Conservation (phyloP, 2,113 vertebrate genomes). For the Bettongia penicillata region DNA sequence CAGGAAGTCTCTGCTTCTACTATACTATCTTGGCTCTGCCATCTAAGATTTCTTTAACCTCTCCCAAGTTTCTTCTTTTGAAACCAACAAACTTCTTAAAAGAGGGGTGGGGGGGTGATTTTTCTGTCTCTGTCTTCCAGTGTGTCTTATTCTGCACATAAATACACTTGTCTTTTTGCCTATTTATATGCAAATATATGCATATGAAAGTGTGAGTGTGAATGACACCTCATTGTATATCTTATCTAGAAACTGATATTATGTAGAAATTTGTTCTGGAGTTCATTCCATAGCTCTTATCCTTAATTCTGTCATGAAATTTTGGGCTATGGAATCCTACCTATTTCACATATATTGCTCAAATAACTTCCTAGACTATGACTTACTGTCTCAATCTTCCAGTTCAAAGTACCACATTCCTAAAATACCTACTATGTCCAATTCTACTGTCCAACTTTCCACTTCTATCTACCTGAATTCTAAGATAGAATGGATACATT, state of each 20-base stretch:
- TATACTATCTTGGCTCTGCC: too few species aligned
- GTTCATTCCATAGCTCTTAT: not conserved
- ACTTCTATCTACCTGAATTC: not conserved
- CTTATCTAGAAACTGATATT: not conserved
- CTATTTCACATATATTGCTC: too few species aligned
- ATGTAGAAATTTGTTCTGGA: not conserved
- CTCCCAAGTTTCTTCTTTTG: not conserved
- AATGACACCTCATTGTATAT: not conserved
- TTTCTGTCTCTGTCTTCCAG: not conserved
- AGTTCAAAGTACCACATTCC: not conserved
- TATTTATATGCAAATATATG: not conserved
- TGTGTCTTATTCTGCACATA: not conserved
- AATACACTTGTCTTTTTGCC: not conserved
- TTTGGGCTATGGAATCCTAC: too few species aligned
- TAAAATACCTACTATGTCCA: too few species aligned
- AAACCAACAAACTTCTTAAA: not conserved
- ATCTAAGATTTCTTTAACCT: not conserved
- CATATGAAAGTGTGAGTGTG: not conserved
- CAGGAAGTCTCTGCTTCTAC: too few species aligned
- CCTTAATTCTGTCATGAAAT: not conserved
- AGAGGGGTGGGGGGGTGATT: too few species aligned
- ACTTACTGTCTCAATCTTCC: not conserved
- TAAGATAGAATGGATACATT: not conserved
- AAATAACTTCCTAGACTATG: too few species aligned
- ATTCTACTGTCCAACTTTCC: not conserved